Evolutionary conservation across 2,113 vertebrate genomes (phyloP), one percentile per base, ranked within the genome.

Genomic region (Alexandromys fortis): DNA sequence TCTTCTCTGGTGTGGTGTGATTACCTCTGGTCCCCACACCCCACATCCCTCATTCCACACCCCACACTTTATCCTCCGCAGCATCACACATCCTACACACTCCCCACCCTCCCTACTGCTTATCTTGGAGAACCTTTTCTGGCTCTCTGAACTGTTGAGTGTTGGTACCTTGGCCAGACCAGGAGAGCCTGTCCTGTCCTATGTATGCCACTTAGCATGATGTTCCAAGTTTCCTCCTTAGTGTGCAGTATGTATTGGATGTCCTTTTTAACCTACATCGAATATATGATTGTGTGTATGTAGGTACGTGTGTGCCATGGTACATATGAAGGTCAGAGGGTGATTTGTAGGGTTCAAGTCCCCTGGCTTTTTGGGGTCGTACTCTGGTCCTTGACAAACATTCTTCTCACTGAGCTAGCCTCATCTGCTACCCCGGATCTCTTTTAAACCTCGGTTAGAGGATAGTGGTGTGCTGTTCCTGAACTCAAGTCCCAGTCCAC

Each of bases 31-130:
- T 58, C 0, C 30, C 75, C 77, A 1, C 7, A 19, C 7, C 42
- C 52, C 0, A n/a, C 7, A 19, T 3, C 42, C 52, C 0, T 5
- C 52, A 58, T 0, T 14, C 79, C 77, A 1, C 9, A 19, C 5
- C 52, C 52, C 0, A n/a, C 0, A 2, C 24, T 49, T 61, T 19
- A 5, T 11, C 58, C 3, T 77, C 13, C 17, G 19, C 33, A 11
- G 5, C 2, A 0, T 13, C 16, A 2, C 72, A 52, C 7, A 4
- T 28, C 2, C 26, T 11, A 63, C 63, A 28, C n/a, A 9, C 0
- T 7, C 4, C 19, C n/a, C n/a, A 0, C 38, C n/a, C 26, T 3
- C 2, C 2, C 55, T 3, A 22, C 67, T 6, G 24, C 19, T n/a
- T 8, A 22, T 22, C 11, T 33, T 45, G 65, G 38, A 30, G 21